Conservation (phyloP, 2,888 invertebrate genomes). For the Lissocephala sabroskyi region DNA sequence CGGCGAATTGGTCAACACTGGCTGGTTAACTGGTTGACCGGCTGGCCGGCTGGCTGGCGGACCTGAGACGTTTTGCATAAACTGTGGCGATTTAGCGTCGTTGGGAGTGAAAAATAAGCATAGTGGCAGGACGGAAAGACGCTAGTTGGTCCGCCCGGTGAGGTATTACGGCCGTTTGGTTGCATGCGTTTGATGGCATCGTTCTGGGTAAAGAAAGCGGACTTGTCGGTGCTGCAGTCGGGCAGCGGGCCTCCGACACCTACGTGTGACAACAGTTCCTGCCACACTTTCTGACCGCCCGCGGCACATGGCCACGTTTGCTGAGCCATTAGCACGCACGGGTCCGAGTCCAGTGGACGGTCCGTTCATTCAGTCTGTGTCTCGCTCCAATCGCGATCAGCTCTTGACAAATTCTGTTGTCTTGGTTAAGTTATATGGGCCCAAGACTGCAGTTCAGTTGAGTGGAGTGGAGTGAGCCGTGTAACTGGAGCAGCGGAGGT, state of each 20-base stretch:
- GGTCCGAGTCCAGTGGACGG: conserved; percentile 12
- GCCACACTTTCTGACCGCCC: conserved; percentile 50
- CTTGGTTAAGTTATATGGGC: too few species aligned
- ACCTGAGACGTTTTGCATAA: conserved; percentile 56
- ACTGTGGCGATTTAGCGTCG: conserved; percentile 38
- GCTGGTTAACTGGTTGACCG: too few species aligned
- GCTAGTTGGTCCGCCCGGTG: background rate
- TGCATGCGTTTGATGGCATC: conserved; percentile 45
- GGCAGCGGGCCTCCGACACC: conserved; percentile 32
- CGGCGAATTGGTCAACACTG: too few species aligned
- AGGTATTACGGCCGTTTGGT: conserved; percentile 7
- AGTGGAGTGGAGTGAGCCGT: too few species aligned
- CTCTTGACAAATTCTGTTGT: conserved; percentile 67
- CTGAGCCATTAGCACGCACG: conserved; percentile 60
- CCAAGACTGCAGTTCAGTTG: too few species aligned
- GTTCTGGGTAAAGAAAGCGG: conserved; percentile 62
- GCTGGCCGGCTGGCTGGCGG: background rate
- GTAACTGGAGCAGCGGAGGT: conserved; percentile 10
- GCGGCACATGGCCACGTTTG: conserved; percentile 57
- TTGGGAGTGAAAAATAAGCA: conserved; percentile 49
- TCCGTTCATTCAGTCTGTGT: conserved; percentile 2
- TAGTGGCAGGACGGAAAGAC: too few species aligned
- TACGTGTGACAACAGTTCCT: conserved; percentile 61
- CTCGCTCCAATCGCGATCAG: conserved; percentile 53
- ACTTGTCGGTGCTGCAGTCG: conserved; percentile 7